These are phyloP conservation scores for Adelges cooleyi DNA, from an alignment of 1,140 invertebrate genomes.

Conservation along the genomic window DNA sequence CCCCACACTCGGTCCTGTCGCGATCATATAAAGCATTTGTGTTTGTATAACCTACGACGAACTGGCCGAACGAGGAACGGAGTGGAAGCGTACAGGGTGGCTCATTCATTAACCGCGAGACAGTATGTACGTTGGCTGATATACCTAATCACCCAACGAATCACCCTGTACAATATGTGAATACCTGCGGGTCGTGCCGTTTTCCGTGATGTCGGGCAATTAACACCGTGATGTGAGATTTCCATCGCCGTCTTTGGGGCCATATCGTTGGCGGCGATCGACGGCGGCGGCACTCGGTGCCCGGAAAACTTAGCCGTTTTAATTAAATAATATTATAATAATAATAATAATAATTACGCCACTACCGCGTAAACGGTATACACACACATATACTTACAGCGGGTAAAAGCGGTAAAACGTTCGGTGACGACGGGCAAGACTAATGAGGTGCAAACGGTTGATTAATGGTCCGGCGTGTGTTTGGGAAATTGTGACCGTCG, in stretches of 20 bases:
- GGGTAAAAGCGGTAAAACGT: neutral
- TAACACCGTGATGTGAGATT: constrained; percentile 12
- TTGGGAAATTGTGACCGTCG: neutral
- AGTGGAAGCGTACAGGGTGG: no score
- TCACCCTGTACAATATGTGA: no score
- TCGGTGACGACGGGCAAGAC: neutral
- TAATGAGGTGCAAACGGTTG: constrained; percentile 14
- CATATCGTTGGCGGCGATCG: neutral
- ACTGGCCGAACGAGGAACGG: no score
- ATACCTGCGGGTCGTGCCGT: neutral
- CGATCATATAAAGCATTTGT: no score
- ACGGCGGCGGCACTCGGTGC: no score
- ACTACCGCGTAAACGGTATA: no score
- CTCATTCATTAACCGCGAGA: no score
- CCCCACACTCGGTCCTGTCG: no score
- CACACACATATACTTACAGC: no score
- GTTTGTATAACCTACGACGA: no score
- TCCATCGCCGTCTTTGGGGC: neutral
- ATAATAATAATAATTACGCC: neutral
- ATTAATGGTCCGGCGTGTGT: neutral
- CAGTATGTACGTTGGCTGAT: no score
- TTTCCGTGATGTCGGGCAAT: constrained; percentile 16
- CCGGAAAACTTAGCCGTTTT: neutral
- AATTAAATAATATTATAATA: constrained; percentile 13
- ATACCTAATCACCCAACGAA: no score